Evolutionary conservation across 64 coral and sea anemone species (phyloP), one percentile per base, ranked within the genome.

Genomic region (Montipora foliosa): DNA sequence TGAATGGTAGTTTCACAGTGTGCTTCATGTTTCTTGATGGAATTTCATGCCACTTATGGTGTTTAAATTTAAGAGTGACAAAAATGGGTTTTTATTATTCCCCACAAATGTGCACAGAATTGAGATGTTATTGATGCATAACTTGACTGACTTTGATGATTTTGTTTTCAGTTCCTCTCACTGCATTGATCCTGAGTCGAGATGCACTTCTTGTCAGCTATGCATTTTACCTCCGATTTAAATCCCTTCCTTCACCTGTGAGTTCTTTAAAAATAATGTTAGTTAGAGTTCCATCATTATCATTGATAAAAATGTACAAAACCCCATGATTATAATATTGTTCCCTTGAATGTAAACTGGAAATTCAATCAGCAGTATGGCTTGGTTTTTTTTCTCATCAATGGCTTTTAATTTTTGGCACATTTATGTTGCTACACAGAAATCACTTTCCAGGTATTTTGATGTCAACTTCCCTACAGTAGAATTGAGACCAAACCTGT

Each of bases 201-300:
- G 98, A 99, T 83, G 61, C 89, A 10, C 82, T 73, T 14, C 76
- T 99, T 79, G 70, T 99, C 44, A 17, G 71, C 10, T 91, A 76
- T 82, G 89, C 98, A 11, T 99, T 99, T 76, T 96, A 96, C 45
- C 86, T 99, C 17, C 92, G 98, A 87, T 99, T 89, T 84, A 92
- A 96, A 13, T 99, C 98, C 44, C 62, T 99, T 47, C 98, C 98
- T 66, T 81, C 89, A 81, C 98, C 98, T 24, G 98, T 99, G 89
- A 92, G 97, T 96, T 44, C 53, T 57, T 57, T 37, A 37, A 37
- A 37, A 37, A 37, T 37, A 37, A 37, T 37, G 37, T 37, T 37
- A 2, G 37, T 37, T 37, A 37, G 37, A 37, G 37, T 55, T 7
- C 52, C 52, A 55, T 55, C 10, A 10, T 55, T 55, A 5, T 4